phyloP scores from a whole-genome alignment of 2,888 invertebrate species.

The Lomographa bimaculata region DNA sequence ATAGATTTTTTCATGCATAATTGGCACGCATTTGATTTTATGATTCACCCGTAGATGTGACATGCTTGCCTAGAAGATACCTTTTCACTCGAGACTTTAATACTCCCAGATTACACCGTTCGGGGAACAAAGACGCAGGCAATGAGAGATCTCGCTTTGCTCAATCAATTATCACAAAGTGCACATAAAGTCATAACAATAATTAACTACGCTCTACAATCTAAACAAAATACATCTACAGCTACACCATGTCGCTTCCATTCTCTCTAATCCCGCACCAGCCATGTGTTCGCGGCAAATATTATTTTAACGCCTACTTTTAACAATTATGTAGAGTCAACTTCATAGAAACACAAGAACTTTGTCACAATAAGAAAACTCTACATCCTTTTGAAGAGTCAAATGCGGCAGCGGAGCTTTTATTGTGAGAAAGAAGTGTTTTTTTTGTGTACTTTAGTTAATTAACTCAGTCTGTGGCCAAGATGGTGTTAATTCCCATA shows the following conservation, averaged over 20 bases:
- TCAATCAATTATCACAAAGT: no score
- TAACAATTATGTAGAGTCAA: slow-evolving; percentile 52
- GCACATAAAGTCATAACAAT: no score
- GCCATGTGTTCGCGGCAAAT: slow-evolving; percentile 64
- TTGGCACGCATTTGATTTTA: no score
- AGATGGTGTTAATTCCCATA: slow-evolving; percentile 48
- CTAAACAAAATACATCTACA: no score
- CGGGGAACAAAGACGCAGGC: no score
- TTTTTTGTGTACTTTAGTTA: slow-evolving; percentile 30
- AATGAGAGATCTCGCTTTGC: no score
- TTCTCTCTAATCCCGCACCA: slow-evolving; percentile 34
- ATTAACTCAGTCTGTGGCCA: slow-evolving; percentile 41
- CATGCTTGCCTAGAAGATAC: no score
- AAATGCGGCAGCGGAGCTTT: neutral
- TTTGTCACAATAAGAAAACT: slow-evolving; percentile 3
- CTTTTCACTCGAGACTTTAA: no score
- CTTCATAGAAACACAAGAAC: slow-evolving; percentile 9
- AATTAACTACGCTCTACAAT: neutral
- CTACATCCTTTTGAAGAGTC: slow-evolving; percentile 6
- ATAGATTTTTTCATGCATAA: no score
- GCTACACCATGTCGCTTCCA: slow-evolving; percentile 51
- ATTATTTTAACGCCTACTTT: slow-evolving; percentile 69
- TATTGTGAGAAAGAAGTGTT: slow-evolving; percentile 2
- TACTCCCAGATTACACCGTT: no score
- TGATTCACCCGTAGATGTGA: no score